Evolutionary conservation across 2,888 invertebrate species (phyloP), one percentile per base, ranked within the genome.

Genomic region (Drosophila helvetica): DNA sequence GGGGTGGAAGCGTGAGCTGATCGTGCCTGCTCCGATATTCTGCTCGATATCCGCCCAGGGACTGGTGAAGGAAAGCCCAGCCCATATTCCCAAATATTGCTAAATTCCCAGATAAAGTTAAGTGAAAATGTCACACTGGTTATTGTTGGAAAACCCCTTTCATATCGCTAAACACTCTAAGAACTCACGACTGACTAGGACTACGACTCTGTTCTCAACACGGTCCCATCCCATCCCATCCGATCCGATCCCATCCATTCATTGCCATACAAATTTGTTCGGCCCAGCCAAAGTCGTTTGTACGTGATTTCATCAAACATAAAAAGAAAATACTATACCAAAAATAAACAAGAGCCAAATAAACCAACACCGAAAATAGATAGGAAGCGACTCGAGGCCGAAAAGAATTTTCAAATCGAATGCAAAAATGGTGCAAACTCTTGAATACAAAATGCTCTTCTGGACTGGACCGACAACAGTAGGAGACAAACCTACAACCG

Each of bases 241-340:
- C 22, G 4, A 22, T 22, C 46, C 66, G 57, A 19, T 48, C 55
- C 48, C 66, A 66, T 66, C 66, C 66, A 57, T 7, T 7, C 52
- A 30, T 51, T 25, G 12, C 43, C 25, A 55, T 55, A 10, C 45
- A 60, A 60, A 74, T 62, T 50, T 73, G 60, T 65, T 66, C 57
- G 50, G 19, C 59, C 46, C 60, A 50, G 57, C 63, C 68, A 55
- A 68, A 65, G 66, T 76, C 77, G 75, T 75, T 76, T 76, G 69
- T 88, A 86, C 85, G 85, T 86, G 85, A 83, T 88, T 88, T 86
- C 86, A 86, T 86, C 86, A 85, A 83, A 88, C 86, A 78, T 77
- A 86, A 84, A 76, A 82, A 77, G 52, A 27, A 66, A 58, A 67
- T 68, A 27, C 27, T 27, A 58, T 51, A 46, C 51, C 68, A 67